These are phyloP conservation scores for Carterocephalus palaemon DNA, from an alignment of 2,888 invertebrate genomes.

Conservation along the genomic window DNA sequence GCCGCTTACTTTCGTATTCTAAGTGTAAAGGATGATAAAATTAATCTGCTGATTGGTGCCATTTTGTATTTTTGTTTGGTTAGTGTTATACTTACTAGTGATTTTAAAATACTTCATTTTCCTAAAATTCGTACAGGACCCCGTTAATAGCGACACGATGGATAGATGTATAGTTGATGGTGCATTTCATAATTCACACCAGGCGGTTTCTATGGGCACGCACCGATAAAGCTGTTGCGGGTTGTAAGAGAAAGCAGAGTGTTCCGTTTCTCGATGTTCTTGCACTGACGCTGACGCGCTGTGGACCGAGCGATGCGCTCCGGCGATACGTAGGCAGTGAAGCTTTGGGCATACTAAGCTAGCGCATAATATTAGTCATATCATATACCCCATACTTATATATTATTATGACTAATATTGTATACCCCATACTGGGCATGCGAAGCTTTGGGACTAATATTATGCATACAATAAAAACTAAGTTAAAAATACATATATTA, in stretches of 20 bases:
- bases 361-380: too few relatives aligned
- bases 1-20: constrained; percentile 17
- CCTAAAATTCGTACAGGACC: too few relatives aligned
- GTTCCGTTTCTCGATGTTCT: constrained; percentile 65
- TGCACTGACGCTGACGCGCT: constrained; percentile 38
- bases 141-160: too few relatives aligned
- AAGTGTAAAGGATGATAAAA: constrained; percentile 1
- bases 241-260: constrained; percentile 63
- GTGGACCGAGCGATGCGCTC: constrained; percentile 37
- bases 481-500: too few relatives aligned
- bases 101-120: too few relatives aligned
- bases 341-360: too few relatives aligned
- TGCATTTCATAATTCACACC: constrained; percentile 67
- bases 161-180: constrained; percentile 31
- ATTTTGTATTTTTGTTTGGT: not conserved
- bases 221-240: constrained; percentile 55
- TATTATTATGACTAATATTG: too few relatives aligned
- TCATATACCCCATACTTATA: too few relatives aligned
- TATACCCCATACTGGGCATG: too few relatives aligned
- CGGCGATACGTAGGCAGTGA: constrained; percentile 37
- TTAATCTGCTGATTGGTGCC: not conserved
- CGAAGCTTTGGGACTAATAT: too few relatives aligned
- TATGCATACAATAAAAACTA: too few relatives aligned
- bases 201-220: constrained; percentile 58
- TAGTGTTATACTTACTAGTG: too few relatives aligned